Evolutionary conservation across 2,113 vertebrate genomes (phyloP).

Genomic region (Ptilonorhynchus violaceus): DNA sequence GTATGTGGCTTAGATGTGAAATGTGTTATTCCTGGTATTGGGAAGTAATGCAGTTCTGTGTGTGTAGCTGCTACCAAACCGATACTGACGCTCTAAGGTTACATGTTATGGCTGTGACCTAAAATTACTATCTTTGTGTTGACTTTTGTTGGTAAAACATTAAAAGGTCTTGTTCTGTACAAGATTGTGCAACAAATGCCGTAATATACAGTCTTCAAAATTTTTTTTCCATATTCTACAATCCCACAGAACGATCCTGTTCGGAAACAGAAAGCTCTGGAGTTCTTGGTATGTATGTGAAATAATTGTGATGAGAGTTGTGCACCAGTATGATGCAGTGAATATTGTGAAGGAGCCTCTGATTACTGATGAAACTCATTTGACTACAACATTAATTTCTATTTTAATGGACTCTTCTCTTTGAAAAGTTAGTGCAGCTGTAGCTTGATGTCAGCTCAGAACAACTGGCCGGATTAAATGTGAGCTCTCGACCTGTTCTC

Average conservation of each 20-base stretch:
- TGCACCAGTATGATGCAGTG: background rate
- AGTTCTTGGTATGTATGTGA: conserved; percentile 52
- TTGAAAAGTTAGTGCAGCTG: background rate
- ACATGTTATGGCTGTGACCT: background rate
- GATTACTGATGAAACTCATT: background rate
- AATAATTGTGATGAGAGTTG: background rate
- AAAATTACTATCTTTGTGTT: background rate
- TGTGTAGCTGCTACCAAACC: background rate
- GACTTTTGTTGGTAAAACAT: background rate
- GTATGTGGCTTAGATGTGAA: background rate
- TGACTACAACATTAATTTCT: background rate
- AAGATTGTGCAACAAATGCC: background rate
- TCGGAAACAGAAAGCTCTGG: conserved; percentile 43
- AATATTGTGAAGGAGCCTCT: background rate
- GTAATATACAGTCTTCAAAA: background rate
- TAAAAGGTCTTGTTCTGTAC: background rate
- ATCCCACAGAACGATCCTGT: conserved; percentile 44
- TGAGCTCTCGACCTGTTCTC: background rate
- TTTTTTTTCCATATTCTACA: background rate
- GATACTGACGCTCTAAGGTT: background rate
- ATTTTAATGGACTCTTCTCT: background rate
- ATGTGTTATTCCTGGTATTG: background rate
- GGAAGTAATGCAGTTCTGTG: background rate
- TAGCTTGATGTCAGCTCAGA: background rate
- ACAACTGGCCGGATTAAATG: background rate